phyloP scores from a whole-genome alignment of 92 coral and sea anemone genomes.

The Parazoanthus swiftii region DNA sequence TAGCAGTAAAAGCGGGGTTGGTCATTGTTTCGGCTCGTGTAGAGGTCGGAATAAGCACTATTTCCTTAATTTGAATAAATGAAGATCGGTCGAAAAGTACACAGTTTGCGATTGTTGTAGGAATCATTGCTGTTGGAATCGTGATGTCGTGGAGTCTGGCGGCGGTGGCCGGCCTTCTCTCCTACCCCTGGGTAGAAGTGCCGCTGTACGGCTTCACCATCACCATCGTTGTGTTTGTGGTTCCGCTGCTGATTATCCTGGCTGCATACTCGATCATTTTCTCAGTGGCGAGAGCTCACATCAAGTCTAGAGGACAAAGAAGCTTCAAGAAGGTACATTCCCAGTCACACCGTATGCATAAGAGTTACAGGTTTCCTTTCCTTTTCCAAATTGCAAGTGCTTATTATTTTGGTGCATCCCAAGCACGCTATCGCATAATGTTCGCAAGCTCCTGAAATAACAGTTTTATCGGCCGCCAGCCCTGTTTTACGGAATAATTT shows the following conservation, averaged over 20 bases:
- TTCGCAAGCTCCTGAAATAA: too few species aligned
- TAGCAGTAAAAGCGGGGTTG: too few species aligned
- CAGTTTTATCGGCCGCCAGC: too few species aligned
- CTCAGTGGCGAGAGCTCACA: conserved; percentile 84
- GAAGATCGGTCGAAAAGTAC: too few species aligned
- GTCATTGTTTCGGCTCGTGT: too few species aligned
- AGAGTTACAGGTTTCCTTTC: background rate
- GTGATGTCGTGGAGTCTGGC: conserved; percentile 68
- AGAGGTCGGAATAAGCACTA: too few species aligned
- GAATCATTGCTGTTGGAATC: conserved; percentile 32
- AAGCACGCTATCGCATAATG: too few species aligned
- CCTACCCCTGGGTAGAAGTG: background rate
- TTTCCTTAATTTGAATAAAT: too few species aligned
- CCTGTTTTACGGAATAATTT: too few species aligned
- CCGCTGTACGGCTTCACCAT: conserved; percentile 57
- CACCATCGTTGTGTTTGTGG: conserved; percentile 52
- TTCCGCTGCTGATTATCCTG: conserved; percentile 67
- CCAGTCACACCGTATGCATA: background rate
- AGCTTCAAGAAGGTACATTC: conserved; percentile 74
- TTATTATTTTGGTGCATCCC: too few species aligned
- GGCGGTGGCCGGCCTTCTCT: conserved; percentile 56
- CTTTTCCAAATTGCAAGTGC: too few species aligned
- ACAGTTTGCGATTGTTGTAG: background rate
- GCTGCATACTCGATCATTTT: conserved; percentile 69
- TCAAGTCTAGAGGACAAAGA: conserved; percentile 75